Percentiles rank a stretch among this genome's conserved stretches.
These are phyloP conservation scores for Isurus oxyrinchus DNA, from an alignment of 2,113 vertebrate genomes.

Conservation along the genomic window DNA sequence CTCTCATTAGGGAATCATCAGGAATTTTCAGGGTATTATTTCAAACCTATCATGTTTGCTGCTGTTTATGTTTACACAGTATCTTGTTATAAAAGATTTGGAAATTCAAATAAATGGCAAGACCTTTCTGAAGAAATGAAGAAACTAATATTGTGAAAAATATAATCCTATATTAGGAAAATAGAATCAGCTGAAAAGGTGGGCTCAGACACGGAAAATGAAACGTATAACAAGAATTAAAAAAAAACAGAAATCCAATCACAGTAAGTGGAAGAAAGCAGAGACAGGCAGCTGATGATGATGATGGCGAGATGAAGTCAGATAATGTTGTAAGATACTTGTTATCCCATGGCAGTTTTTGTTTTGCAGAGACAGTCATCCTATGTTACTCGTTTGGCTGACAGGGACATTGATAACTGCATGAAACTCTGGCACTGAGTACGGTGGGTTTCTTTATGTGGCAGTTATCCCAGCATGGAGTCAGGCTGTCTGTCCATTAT, in stretches of 20 bases:
- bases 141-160: background rate
- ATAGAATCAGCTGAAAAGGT: background rate
- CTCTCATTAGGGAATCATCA: background rate
- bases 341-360: constrained; percentile 32
- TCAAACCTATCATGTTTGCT: background rate
- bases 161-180: background rate
- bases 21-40: background rate
- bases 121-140: constrained; percentile 47
- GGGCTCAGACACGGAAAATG: constrained; percentile 41
- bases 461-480: constrained; percentile 54
- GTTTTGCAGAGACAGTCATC: constrained; percentile 57
- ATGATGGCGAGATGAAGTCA: constrained; percentile 51
- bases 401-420: constrained; percentile 58
- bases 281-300: constrained; percentile 50
- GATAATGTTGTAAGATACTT: constrained; percentile 38
- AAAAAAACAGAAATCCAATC: constrained; percentile 53
- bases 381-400: constrained; percentile 55
- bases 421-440: constrained; percentile 45
- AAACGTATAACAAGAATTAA: constrained; percentile 46
- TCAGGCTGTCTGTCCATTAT: constrained; percentile 70
- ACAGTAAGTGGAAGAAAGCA: constrained; percentile 25
- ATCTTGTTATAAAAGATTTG: background rate
- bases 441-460: constrained; percentile 52
- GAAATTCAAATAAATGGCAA: constrained; percentile 33
- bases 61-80: background rate